Evolutionary conservation across 2,888 invertebrate species (phyloP).

Genomic region (Stegophylla sp.): DNA sequence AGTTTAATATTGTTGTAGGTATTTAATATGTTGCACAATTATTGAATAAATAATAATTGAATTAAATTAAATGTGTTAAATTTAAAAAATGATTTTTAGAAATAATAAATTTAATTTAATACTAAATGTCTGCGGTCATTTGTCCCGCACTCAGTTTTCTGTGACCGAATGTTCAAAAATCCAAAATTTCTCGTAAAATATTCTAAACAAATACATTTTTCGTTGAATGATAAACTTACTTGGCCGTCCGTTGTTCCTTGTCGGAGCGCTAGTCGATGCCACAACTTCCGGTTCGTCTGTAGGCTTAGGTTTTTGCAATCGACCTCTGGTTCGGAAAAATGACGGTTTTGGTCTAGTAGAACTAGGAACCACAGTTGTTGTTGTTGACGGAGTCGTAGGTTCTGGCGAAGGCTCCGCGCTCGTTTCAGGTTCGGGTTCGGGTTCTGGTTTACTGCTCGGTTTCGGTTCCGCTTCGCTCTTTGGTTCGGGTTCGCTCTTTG

Average conservation of each 20-base stretch:
- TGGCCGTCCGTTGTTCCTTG: slow-evolving; percentile 26
- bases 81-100: too few species aligned
- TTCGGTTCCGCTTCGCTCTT: slow-evolving; percentile 64
- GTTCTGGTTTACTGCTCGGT: slow-evolving; percentile 62
- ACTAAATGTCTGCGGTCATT: background rate
- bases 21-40: too few species aligned
- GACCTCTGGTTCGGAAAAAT: slow-evolving; percentile 61
- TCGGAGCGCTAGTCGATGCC: slow-evolving; percentile 62
- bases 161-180: background rate
- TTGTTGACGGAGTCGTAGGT: slow-evolving; percentile 61
- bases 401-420: slow-evolving; percentile 65
- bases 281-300: slow-evolving; percentile 62
- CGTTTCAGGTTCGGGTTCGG: slow-evolving; percentile 62
- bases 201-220: background rate
- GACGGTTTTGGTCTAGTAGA: slow-evolving; percentile 52
- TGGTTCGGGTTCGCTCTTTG: slow-evolving; percentile 64
- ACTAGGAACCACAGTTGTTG: slow-evolving; percentile 46
- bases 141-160: too few species aligned
- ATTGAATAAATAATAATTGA: too few species aligned
- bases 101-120: too few species aligned
- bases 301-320: slow-evolving; percentile 61
- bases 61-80: too few species aligned
- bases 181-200: background rate
- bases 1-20: too few species aligned
- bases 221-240: slow-evolving; percentile 1